phyloP scores from a whole-genome alignment of 1,140 invertebrate genomes.

The Adoxophyes honmai region DNA sequence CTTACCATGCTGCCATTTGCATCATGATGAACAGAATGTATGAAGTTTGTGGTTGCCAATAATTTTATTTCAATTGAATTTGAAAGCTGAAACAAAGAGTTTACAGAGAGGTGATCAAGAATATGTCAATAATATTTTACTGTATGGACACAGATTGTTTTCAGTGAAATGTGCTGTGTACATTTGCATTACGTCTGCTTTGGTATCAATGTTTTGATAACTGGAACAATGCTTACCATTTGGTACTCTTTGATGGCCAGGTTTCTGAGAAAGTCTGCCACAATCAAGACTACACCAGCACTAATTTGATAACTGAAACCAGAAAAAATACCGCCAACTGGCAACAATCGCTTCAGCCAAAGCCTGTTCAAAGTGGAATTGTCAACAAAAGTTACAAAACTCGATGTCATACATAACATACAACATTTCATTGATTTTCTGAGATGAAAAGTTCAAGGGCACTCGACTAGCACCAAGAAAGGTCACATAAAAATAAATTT shows the following conservation, averaged over 20 bases:
- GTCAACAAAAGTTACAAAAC: too few species aligned
- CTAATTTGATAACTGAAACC: constrained; percentile 10
- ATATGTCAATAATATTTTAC: too few species aligned
- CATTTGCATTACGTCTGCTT: too few species aligned
- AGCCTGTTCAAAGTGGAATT: neutral
- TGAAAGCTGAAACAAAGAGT: constrained; percentile 18
- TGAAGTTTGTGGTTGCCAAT: constrained; percentile 10
- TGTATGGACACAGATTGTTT: too few species aligned
- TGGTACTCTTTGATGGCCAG: neutral
- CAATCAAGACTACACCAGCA: neutral
- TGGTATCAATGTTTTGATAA: neutral
- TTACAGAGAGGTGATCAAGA: too few species aligned
- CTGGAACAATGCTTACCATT: constrained; percentile 7
- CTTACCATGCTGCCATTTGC: constrained; percentile 65
- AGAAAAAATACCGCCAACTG: neutral
- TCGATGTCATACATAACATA: neutral
- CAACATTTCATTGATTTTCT: neutral
- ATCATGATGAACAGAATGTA: constrained; percentile 41
- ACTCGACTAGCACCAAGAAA: neutral
- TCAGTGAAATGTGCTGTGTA: too few species aligned
- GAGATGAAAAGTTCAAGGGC: neutral
- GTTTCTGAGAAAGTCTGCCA: neutral
- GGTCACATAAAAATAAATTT: constrained; percentile 11
- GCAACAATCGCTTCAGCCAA: neutral
- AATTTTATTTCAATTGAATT: constrained; percentile 4